Percentiles rank a stretch among this genome's conserved stretches.
phyloP scores from a whole-genome alignment of 2,113 vertebrate genomes.

The Stictonetta naevosa region DNA sequence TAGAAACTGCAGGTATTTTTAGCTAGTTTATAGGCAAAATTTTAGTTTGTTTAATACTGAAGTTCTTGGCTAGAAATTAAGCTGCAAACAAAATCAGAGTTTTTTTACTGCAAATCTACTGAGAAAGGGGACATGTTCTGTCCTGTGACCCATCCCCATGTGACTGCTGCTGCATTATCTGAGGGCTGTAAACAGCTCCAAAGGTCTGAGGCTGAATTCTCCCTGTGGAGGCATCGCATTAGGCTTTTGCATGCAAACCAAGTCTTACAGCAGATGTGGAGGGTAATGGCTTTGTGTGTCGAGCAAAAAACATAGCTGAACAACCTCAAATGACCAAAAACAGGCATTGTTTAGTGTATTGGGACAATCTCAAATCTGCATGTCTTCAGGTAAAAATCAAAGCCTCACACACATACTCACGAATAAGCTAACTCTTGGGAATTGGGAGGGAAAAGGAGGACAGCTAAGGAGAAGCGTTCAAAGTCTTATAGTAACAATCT shows the following conservation, averaged over 20 bases:
- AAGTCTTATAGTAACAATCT: background rate
- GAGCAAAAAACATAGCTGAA: background rate
- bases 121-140: background rate
- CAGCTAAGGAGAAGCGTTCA: background rate
- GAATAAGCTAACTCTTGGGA: background rate
- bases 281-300: background rate
- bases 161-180: background rate
- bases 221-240: background rate
- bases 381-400: constrained; percentile 16
- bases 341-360: background rate
- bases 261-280: background rate
- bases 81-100: background rate
- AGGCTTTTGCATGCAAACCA: background rate
- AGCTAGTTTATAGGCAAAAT: background rate
- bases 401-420: background rate
- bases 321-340: background rate
- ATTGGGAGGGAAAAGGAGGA: background rate
- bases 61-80: background rate
- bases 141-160: background rate
- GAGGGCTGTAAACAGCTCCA: background rate
- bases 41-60: background rate
- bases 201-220: background rate
- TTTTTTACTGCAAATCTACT: background rate
- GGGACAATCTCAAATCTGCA: background rate
- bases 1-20: constrained; percentile 32